These are phyloP conservation scores for Nothoprocta pentlandii DNA, from an alignment of 2,113 vertebrate species.

Conservation along the genomic window DNA sequence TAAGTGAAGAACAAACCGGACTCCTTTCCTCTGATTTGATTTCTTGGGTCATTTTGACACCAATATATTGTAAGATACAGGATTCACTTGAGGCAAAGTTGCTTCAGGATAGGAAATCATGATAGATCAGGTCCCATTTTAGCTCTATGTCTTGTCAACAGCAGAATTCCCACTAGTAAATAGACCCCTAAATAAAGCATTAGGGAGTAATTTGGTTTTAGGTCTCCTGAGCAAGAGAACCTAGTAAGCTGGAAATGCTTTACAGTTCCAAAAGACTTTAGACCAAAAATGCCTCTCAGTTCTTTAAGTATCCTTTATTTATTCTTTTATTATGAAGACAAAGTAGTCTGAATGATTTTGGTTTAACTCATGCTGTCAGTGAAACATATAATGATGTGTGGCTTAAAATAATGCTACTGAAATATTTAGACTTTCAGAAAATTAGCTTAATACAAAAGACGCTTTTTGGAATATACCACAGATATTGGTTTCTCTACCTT, in stretches of 20 bases:
- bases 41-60: background rate
- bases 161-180: background rate
- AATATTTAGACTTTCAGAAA: background rate
- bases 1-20: background rate
- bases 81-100: background rate
- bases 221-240: background rate
- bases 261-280: background rate
- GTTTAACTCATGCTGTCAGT: background rate
- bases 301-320: background rate
- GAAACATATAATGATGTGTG: background rate
- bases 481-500: background rate
- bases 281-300: background rate
- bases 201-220: background rate
- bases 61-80: background rate
- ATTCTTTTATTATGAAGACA: background rate
- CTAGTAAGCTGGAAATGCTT: background rate
- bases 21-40: background rate
- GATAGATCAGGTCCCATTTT: background rate
- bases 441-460: background rate
- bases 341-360: background rate
- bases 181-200: background rate
- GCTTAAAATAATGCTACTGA: background rate
- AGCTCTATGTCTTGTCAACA: background rate
- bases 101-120: background rate
- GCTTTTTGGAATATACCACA: background rate